Conservation (phyloP, 2,888 invertebrate genomes). For the Tethea ocularis region DNA sequence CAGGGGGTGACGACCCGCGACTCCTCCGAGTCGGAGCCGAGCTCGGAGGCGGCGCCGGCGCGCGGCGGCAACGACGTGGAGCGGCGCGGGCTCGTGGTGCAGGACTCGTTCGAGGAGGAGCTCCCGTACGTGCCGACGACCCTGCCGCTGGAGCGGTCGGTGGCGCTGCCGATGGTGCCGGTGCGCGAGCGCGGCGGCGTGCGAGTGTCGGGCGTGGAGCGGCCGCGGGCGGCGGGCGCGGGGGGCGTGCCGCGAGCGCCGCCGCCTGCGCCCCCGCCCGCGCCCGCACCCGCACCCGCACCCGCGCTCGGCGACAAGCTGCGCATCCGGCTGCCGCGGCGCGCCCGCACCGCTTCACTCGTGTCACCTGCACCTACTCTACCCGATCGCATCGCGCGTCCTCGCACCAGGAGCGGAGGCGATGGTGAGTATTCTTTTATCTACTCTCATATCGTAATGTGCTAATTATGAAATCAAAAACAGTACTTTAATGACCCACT, state of each 20-base stretch:
- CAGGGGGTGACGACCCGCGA: slow-evolving; percentile 48
- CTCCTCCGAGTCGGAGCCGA: slow-evolving; percentile 88
- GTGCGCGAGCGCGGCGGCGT: slow-evolving; percentile 79
- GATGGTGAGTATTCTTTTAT: slow-evolving; percentile 46
- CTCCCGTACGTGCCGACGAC: slow-evolving; percentile 96
- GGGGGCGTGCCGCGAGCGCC: slow-evolving; percentile 82
- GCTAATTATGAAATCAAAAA: too few relatives aligned
- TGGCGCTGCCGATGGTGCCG: slow-evolving; percentile 91
- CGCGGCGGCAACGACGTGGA: slow-evolving; percentile 85
- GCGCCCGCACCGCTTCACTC: slow-evolving; percentile 53
- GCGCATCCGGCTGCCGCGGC: slow-evolving; percentile 62
- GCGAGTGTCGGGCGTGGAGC: slow-evolving; percentile 66
- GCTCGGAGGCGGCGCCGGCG: slow-evolving; percentile 76
- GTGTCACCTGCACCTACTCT: slow-evolving; percentile 22
- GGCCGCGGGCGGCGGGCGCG: slow-evolving; percentile 89
- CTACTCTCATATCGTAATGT: background rate
- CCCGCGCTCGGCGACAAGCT: slow-evolving; percentile 62
- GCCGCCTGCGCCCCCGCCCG: slow-evolving; percentile 35
- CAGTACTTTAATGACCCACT: too few relatives aligned
- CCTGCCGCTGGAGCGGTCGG: slow-evolving; percentile 91
- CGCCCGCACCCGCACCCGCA: slow-evolving; percentile 35
- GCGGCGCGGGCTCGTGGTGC: slow-evolving; percentile 87
- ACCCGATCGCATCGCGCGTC: slow-evolving; percentile 40
- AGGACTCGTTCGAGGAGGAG: slow-evolving; percentile 94
- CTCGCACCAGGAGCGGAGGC: slow-evolving; percentile 57